Base-by-base conservation (phyloP, 2,888 invertebrate genomes). In the Diarsia rubi region DNA sequence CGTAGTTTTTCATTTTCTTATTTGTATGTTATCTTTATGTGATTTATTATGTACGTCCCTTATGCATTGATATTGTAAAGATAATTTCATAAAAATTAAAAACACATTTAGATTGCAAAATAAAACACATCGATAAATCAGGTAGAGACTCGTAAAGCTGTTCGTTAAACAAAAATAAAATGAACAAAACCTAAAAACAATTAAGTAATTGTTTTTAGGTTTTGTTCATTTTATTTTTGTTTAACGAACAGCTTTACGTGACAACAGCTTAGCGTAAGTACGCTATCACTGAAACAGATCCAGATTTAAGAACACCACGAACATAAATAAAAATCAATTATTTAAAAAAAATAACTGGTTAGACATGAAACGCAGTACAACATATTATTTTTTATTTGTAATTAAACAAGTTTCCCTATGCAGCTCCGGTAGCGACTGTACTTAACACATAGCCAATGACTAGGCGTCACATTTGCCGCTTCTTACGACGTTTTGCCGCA, bases 391-490 rank as follows among this genome's bases (percentile, higher is more conserved):
- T 78, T 47, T 63, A 62, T 59, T 52, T 59, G 6, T 42, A 1
- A 2, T n/a, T 21, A 42, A 60, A 69, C 45, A 52, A 27, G 64
- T 71, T 71, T 54, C 47, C 8, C 11, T 1, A 42, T 19, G 6
- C 21, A 54, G 62, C 64, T 75, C 24, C 21, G 71, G 54, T 62
- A 59, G 54, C 47, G 82, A 80, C 69, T 80, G 85, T 86, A 85
- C 87, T 79, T 86, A 21, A 75, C 83, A 86, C 82, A 62, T 77
- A 49, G 64, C 73, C 73, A 66, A 79, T 84, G 71, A 78, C 64
- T 27, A 81, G 76, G 84, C 86, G 85, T 85, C 11, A 85, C 47
- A 72, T 81, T 85, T 73, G 84, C 67, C 85, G 75, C 83, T 72
- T 75, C 79, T 62, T 66, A 27, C 68, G 44, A 62, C 65, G 52